Evolutionary conservation across 2,797 vertebrate genomes (phyloP).

Genomic region (Pempheris klunzingeri): DNA sequence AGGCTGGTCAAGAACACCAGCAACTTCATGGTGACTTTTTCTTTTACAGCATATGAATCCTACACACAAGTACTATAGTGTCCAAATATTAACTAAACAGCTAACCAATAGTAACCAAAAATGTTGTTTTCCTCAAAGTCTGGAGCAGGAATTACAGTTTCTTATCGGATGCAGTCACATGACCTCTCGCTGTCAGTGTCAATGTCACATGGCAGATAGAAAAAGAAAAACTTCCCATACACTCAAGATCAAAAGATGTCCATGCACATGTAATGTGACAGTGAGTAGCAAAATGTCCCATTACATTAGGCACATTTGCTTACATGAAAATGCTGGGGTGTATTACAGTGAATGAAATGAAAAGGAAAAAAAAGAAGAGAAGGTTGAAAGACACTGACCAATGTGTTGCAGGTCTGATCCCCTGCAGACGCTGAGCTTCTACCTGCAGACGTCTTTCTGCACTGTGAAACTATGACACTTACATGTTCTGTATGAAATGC

Average conservation of each 20-base stretch:
- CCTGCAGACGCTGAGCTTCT: conserved; percentile 4
- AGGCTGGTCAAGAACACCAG: too few relatives aligned
- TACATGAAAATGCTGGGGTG: background rate
- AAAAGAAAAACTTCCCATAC: background rate
- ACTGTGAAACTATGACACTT: background rate
- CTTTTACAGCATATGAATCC: too few relatives aligned
- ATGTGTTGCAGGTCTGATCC: background rate
- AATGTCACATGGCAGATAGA: background rate
- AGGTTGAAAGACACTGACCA: background rate
- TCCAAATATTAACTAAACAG: too few relatives aligned
- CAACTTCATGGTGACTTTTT: too few relatives aligned
- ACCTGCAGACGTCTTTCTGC: conserved; percentile 17
- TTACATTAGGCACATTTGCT: background rate
- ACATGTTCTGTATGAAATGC: conserved; percentile 15
- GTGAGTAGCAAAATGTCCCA: background rate
- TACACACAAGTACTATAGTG: too few relatives aligned
- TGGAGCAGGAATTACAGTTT: background rate
- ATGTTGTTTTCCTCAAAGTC: too few relatives aligned
- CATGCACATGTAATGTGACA: background rate
- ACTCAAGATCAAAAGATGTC: background rate
- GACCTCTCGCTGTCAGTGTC: too few relatives aligned
- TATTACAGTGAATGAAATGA: background rate
- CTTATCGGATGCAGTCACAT: background rate
- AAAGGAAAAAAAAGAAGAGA: background rate
- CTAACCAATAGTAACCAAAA: too few relatives aligned